phyloP scores from a whole-genome alignment of 1,140 invertebrate species.

The Adoxophyes honmai region DNA sequence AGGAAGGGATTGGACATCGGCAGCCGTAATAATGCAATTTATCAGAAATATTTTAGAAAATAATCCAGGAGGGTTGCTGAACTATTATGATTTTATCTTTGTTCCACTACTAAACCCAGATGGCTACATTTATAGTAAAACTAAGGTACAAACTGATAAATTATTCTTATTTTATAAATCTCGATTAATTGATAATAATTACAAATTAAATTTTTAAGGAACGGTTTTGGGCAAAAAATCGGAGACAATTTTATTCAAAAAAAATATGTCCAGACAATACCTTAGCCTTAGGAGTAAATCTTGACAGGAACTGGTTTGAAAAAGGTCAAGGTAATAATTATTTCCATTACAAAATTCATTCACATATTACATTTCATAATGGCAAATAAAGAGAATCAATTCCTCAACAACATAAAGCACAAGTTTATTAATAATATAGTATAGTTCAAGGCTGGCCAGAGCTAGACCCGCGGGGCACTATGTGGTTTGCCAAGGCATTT shows the following conservation, averaged over 20 bases:
- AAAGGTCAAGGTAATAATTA: neutral
- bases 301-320: constrained; percentile 57
- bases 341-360: neutral
- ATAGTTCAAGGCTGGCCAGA: too few species aligned
- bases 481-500: too few species aligned
- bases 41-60: constrained; percentile 34
- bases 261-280: constrained; percentile 29
- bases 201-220: too few species aligned
- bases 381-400: too few species aligned
- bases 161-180: constrained; percentile 23
- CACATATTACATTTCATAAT: too few species aligned
- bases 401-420: too few species aligned
- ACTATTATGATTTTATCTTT: constrained; percentile 52
- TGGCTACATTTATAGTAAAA: constrained; percentile 39
- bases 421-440: too few species aligned
- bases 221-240: constrained; percentile 57
- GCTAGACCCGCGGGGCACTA: too few species aligned
- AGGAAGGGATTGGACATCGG: constrained; percentile 56
- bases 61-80: constrained; percentile 24
- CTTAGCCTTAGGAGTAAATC: constrained; percentile 44
- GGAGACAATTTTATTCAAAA: constrained; percentile 37
- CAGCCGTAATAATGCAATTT: constrained; percentile 46
- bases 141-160: constrained; percentile 28
- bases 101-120: constrained; percentile 59
- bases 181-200: too few species aligned